A percentile compares a stretch with the other conserved stretches of the same genome.
These are phyloP conservation scores for Leucophenga varia DNA, from an alignment of 1,140 invertebrate genomes.

Conservation along the genomic window DNA sequence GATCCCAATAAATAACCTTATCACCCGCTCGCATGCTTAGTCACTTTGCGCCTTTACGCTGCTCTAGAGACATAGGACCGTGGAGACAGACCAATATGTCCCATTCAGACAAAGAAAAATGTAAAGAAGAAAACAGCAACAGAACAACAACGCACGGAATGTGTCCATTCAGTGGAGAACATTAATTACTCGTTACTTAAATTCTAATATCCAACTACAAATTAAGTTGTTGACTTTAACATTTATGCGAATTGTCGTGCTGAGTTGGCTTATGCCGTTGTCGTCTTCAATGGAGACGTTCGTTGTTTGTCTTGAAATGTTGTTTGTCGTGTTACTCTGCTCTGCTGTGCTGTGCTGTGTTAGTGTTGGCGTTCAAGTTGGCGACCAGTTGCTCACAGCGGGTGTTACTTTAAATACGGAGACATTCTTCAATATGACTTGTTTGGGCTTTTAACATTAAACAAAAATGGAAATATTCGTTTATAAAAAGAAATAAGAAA, in stretches of 20 bases:
- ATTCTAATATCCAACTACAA: conserved; percentile 56
- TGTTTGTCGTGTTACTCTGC: too few species aligned
- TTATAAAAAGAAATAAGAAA: conserved; percentile 14
- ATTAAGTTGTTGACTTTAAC: conserved; percentile 53
- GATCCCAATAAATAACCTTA: conserved; percentile 55
- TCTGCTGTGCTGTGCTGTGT: too few species aligned
- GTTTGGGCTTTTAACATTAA: too few species aligned
- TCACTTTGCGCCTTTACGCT: neutral
- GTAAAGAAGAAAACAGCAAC: neutral
- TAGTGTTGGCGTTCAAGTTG: neutral
- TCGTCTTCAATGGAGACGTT: too few species aligned
- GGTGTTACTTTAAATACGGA: conserved; percentile 10
- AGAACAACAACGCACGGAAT: neutral
- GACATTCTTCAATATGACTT: too few species aligned
- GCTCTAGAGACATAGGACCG: conserved; percentile 1
- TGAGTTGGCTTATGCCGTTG: conserved; percentile 21
- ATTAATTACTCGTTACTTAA: conserved; percentile 57
- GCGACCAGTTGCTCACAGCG: conserved; percentile 39
- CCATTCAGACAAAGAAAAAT: neutral
- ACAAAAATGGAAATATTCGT: neutral
- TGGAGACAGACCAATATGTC: neutral
- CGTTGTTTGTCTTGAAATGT: too few species aligned
- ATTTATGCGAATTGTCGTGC: conserved; percentile 50
- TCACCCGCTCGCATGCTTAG: conserved; percentile 16
- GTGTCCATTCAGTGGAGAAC: conserved; percentile 23